Evolutionary conservation across 2,888 invertebrate genomes (phyloP).

Genomic region (Tuberolachnus salignus): DNA sequence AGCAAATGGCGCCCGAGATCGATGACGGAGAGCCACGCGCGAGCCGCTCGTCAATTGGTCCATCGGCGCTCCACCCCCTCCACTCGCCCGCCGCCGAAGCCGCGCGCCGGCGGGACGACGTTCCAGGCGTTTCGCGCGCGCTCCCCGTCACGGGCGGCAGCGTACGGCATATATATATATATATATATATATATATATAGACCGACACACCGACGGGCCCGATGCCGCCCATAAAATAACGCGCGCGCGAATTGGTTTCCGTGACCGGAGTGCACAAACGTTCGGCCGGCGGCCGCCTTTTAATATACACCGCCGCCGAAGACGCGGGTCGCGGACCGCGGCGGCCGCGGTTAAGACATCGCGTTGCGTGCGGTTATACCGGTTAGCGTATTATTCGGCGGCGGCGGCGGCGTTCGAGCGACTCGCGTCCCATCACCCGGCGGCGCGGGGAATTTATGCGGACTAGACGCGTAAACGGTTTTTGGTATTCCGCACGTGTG

Average conservation of each 20-base stretch:
- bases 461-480: slow-evolving; percentile 33
- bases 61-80: slow-evolving; percentile 54
- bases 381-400: neutral
- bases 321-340: neutral
- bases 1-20: slow-evolving; percentile 56
- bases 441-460: slow-evolving; percentile 43
- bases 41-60: slow-evolving; percentile 56
- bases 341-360: neutral
- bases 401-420: neutral
- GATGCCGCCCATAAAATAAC: neutral
- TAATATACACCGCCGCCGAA: slow-evolving; percentile 21
- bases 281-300: slow-evolving; percentile 17
- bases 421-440: neutral
- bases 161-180: neutral
- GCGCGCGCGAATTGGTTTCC: slow-evolving; percentile 45
- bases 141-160: too few species aligned
- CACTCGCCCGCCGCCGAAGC: slow-evolving; percentile 7
- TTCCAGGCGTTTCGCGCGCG: slow-evolving; percentile 7
- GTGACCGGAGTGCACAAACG: slow-evolving; percentile 46
- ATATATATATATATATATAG: neutral
- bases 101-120: neutral
- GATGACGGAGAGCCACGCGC: slow-evolving; percentile 42
- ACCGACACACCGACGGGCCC: neutral
- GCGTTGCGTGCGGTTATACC: neutral
- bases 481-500: slow-evolving; percentile 48